These are phyloP conservation scores for Motacilla alba DNA, from an alignment of 2,113 vertebrate species.

Conservation along the genomic window DNA sequence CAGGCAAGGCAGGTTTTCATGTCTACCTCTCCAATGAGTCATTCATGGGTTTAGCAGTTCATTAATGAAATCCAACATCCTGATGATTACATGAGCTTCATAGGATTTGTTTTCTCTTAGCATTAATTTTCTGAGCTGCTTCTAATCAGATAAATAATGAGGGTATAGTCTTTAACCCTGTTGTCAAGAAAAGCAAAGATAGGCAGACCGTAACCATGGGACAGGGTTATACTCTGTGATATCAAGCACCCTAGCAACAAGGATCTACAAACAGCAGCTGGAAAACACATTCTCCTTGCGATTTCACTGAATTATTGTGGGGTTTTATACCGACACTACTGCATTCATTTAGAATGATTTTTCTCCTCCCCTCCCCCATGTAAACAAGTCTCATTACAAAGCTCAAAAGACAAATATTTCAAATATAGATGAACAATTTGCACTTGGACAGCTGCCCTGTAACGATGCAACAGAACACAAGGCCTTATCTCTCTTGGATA, in stretches of 20 bases:
- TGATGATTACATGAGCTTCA: background rate
- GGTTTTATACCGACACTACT: background rate
- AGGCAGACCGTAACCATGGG: conserved; percentile 10
- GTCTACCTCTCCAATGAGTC: background rate
- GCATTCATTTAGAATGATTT: background rate
- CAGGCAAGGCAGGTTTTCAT: background rate
- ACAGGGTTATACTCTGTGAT: background rate
- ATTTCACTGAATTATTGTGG: background rate
- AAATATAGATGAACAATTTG: conserved; percentile 18
- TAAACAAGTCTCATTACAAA: conserved; percentile 38
- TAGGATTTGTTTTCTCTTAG: background rate
- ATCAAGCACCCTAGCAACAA: conserved; percentile 52
- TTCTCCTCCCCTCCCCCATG: background rate
- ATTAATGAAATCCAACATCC: background rate
- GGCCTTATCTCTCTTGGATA: conserved; percentile 48
- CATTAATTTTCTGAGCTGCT: background rate
- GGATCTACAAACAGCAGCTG: conserved; percentile 54
- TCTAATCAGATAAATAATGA: conserved; percentile 21
- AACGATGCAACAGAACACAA: conserved; percentile 29
- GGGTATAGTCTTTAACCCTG: background rate
- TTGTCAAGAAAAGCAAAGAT: conserved; percentile 54
- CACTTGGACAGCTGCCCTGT: conserved; percentile 48
- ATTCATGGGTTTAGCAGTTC: background rate
- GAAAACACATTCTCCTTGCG: conserved; percentile 27
- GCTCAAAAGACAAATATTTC: conserved; percentile 43